phyloP scores from a whole-genome alignment of 2,888 invertebrate genomes.

The Vesta saturnalis region DNA sequence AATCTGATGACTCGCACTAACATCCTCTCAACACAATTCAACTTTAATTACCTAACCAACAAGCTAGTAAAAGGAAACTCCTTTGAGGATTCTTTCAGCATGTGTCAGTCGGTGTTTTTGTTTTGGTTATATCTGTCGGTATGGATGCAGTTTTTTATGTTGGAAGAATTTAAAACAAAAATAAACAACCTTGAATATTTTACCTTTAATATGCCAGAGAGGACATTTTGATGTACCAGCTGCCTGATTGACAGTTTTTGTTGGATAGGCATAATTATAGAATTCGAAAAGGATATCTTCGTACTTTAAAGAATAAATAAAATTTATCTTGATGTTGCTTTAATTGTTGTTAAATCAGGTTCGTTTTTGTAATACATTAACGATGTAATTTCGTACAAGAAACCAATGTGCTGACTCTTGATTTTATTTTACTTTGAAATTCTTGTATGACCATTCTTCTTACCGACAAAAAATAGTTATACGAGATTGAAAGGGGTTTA shows the following conservation, averaged over 20 bases:
- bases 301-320: background rate
- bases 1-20: background rate
- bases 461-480: background rate
- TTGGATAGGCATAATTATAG: background rate
- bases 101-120: slow-evolving; percentile 34
- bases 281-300: background rate
- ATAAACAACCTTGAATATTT: background rate
- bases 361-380: background rate
- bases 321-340: background rate
- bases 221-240: slow-evolving; percentile 1
- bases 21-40: background rate
- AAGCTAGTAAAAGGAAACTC: background rate
- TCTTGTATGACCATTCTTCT: background rate
- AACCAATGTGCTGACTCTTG: background rate
- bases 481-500: no score
- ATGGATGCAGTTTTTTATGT: slow-evolving; percentile 1
- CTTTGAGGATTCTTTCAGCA: slow-evolving; percentile 23
- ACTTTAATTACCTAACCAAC: slow-evolving; percentile 1
- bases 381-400: background rate
- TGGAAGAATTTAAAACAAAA: no score
- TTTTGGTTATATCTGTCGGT: slow-evolving; percentile 27
- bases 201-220: background rate
- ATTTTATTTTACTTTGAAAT: background rate
- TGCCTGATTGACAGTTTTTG: background rate
- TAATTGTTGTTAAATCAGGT: background rate